A percentile compares a stretch with the other conserved stretches of the same genome.
These are phyloP conservation scores for Andrena praecox DNA, from an alignment of 2,888 invertebrate genomes.

Conservation along the genomic window DNA sequence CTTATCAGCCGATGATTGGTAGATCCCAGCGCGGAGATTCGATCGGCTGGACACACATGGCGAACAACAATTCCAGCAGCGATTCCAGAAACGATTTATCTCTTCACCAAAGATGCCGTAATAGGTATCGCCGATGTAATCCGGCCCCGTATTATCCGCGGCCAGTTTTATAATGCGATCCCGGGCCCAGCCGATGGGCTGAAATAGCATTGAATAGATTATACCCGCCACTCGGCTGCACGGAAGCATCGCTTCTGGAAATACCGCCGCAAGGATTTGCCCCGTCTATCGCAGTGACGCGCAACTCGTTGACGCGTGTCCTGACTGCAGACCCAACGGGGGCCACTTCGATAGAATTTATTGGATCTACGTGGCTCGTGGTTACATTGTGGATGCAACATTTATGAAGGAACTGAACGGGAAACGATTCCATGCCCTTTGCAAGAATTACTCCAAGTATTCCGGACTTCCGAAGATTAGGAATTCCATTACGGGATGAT, in stretches of 20 bases:
- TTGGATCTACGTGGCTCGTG: background rate
- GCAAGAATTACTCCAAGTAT: no score
- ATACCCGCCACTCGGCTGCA: constrained; percentile 17
- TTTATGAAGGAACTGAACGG: background rate
- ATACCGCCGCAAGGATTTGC: constrained; percentile 15
- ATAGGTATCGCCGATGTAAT: constrained; percentile 29
- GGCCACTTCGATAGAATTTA: constrained; percentile 4
- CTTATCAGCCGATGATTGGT: constrained; percentile 26
- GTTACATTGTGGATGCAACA: background rate
- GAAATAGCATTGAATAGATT: constrained; percentile 50
- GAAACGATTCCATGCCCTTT: no score
- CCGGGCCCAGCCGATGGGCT: constrained; percentile 12
- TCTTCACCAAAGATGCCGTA: constrained; percentile 42
- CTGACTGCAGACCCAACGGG: no score
- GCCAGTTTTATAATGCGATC: constrained; percentile 43
- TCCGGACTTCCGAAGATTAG: no score
- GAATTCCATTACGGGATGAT: no score
- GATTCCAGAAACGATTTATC: constrained; percentile 45
- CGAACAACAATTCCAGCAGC: constrained; percentile 34
- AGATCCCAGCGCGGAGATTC: constrained; percentile 26
- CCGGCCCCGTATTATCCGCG: constrained; percentile 36
- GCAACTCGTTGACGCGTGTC: background rate
- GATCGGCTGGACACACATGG: constrained; percentile 22
- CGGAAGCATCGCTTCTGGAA: constrained; percentile 19
- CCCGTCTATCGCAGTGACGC: constrained; percentile 12